Evolutionary conservation across 2,888 invertebrate species (phyloP).

Genomic region (Nomada ruficornis): DNA sequence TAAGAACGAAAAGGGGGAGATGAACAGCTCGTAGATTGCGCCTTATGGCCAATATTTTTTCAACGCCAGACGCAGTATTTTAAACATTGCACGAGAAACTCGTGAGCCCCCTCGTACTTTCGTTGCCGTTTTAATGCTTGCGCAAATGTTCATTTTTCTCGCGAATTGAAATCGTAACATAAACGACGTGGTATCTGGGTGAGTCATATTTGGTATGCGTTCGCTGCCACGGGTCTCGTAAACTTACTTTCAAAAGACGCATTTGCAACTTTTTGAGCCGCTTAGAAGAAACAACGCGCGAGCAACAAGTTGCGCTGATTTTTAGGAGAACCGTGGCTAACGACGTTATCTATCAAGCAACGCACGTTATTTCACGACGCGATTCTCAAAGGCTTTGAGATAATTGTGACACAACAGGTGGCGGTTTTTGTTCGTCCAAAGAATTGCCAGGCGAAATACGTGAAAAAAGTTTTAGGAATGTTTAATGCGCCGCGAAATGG

Average conservation of each 20-base stretch:
- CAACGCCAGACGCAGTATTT: not conserved
- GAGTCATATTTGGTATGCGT: not conserved
- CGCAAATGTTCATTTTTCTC: not conserved
- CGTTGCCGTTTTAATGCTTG: not conserved
- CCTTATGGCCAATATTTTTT: constrained; percentile 7
- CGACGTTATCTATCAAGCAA: constrained; percentile 45
- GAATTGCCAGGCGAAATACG: not conserved
- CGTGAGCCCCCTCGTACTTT: not conserved
- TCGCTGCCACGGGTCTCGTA: not conserved
- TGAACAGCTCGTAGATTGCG: constrained; percentile 3
- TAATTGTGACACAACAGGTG: constrained; percentile 53
- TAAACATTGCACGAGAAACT: not conserved
- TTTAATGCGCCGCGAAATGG: not conserved
- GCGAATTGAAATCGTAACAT: not conserved
- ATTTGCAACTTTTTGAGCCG: not conserved
- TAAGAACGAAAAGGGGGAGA: not conserved
- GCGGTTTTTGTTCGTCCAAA: not conserved
- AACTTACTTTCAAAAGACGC: constrained; percentile 3
- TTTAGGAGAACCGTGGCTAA: constrained; percentile 33
- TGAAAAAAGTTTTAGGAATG: not conserved
- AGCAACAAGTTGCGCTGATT: constrained; percentile 59
- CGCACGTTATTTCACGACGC: constrained; percentile 36
- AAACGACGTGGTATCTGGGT: not conserved
- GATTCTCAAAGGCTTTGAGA: constrained; percentile 28
- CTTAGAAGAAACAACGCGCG: constrained; percentile 8